Percentiles rank a stretch among this genome's conserved stretches.
These are phyloP conservation scores for Hipposideros larvatus DNA, from an alignment of 2,797 vertebrate species.

Conservation along the genomic window DNA sequence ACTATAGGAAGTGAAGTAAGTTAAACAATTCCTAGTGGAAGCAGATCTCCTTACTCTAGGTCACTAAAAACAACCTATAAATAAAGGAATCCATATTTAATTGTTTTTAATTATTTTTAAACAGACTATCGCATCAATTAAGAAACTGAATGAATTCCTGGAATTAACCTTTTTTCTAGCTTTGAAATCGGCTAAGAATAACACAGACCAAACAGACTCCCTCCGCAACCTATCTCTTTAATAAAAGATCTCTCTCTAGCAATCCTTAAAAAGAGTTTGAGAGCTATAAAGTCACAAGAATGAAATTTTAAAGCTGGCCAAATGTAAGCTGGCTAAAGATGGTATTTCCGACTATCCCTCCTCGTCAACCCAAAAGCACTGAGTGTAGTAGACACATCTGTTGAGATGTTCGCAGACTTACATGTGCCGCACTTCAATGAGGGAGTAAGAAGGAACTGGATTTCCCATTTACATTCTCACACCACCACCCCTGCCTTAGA, in stretches of 20 bases:
- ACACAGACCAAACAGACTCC: neutral
- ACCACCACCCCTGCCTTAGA: neutral
- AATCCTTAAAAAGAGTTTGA: constrained; percentile 13
- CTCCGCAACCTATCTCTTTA: neutral
- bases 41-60: neutral
- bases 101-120: neutral
- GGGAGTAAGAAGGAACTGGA: neutral
- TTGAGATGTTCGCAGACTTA: neutral
- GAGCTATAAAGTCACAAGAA: neutral
- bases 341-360: neutral
- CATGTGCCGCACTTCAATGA: neutral
- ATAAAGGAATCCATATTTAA: neutral
- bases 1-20: neutral
- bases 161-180: neutral
- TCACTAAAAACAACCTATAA: neutral
- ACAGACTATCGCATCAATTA: constrained; percentile 1
- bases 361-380: neutral
- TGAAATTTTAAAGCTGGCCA: neutral
- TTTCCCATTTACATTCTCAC: neutral
- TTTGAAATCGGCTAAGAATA: neutral
- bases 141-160: constrained; percentile 4
- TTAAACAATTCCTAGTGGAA: neutral
- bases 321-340: neutral
- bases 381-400: neutral
- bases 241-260: neutral